Base-by-base conservation (phyloP, 2,797 vertebrate species). In the Telmatherina bonti region DNA sequence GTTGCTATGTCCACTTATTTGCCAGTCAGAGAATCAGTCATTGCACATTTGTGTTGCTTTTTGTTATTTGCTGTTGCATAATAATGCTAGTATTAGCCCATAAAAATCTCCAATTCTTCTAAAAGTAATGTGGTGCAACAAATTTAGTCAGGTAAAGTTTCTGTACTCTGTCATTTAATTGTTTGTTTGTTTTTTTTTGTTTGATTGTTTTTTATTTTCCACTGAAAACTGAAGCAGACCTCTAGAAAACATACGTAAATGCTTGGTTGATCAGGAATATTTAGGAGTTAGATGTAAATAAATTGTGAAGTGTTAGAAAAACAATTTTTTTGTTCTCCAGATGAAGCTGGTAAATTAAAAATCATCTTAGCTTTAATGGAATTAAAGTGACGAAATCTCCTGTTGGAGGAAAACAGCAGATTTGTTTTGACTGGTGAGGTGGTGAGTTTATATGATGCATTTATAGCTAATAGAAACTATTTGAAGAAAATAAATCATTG, bases 1-100 rank as follows among this genome's bases (percentile, higher is more conserved):
- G 82, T 88, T 85, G 78, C 84, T 69, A 81, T 85, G 73, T 73
- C 79, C 82, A 84, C 85, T n/a, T 71, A 56, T 65, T 30, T 38
- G 43, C 57, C 30, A 66, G 59, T 64, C 69, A 64, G 62, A 64
- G 60, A 76, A 55, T 54, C 27, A 22, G 57, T 69, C 56, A 66
- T 35, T 65, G 74, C 51, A 57, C 13, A 45, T 59, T 27, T 55
- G 10, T 20, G 22, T 22, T 26, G 22, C 47, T 59, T 45, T 59
- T 15, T 45, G 1, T 16, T 15, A 22, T 55, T 38, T 24, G 4
- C 10, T 56, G 22, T 63, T 35, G 36, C 45, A n/a, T 33, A 55
- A 20, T 35, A 29, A 20, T 43, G 26, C 49, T 53, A n/a, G 38
- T 65, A 36, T 59, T 51, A 51, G 4, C 12, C 4, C 53, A 26